Percentiles rank a stretch among this genome's conserved stretches.
phyloP scores from a whole-genome alignment of 2,113 vertebrate species.

The Otocyon megalotis region DNA sequence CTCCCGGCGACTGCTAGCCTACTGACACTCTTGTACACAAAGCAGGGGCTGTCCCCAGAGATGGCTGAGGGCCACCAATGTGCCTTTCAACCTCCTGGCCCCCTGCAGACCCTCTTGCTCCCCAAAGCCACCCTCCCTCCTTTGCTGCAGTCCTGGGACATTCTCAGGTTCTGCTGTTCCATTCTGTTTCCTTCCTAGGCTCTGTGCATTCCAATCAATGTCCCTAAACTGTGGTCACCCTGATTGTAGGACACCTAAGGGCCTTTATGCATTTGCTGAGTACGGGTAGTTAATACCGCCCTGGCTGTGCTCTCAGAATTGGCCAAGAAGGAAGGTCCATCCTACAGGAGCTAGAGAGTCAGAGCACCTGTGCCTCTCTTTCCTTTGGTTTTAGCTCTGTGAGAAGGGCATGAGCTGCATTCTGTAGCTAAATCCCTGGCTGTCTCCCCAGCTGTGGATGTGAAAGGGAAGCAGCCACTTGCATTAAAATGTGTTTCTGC shows the following conservation, averaged over 20 bases:
- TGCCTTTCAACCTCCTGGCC: neutral
- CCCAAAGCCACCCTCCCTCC: accelerated
- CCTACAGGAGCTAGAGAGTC: neutral
- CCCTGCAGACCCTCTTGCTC: neutral
- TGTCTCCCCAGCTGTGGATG: neutral
- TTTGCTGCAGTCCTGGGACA: neutral
- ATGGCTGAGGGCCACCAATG: accelerated
- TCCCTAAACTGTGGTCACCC: neutral
- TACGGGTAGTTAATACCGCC: neutral
- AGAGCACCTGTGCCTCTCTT: neutral
- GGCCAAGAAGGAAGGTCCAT: neutral
- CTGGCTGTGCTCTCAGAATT: neutral
- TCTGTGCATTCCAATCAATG: neutral
- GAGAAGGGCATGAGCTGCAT: neutral
- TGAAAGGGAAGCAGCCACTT: slow-evolving; percentile 35
- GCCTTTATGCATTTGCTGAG: neutral
- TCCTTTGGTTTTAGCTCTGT: neutral
- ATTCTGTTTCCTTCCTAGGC: neutral
- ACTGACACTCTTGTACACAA: too few species aligned
- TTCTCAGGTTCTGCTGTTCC: neutral
- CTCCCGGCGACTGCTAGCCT: neutral
- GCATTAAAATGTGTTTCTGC: neutral
- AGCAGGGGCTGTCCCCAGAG: neutral
- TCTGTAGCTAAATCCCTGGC: neutral
- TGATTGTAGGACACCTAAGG: neutral